phyloP scores from a whole-genome alignment of 2,113 vertebrate genomes.

The Maylandia zebra region DNA sequence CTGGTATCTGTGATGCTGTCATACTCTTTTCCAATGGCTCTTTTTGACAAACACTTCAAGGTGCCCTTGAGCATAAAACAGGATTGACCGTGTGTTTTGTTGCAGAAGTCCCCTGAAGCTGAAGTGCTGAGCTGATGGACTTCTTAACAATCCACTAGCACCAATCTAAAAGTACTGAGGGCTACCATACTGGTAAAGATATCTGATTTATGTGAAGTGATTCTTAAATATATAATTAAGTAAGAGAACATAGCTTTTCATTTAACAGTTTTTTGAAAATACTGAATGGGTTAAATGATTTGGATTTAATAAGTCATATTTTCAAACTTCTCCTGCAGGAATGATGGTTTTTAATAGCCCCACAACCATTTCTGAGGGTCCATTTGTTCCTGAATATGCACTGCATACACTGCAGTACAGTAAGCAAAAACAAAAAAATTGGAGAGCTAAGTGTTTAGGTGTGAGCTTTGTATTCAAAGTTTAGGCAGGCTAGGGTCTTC shows the following conservation, averaged over 20 bases:
- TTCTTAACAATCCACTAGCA: slow-evolving; percentile 45
- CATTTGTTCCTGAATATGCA: slow-evolving; percentile 30
- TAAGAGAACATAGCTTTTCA: background rate
- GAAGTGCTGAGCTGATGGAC: slow-evolving; percentile 22
- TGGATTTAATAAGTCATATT: background rate
- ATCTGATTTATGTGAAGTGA: background rate
- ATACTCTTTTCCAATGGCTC: slow-evolving; percentile 52
- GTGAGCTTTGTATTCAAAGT: slow-evolving; percentile 45
- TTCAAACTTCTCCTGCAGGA: background rate
- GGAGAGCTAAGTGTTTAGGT: background rate
- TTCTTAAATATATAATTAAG: background rate
- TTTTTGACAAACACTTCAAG: background rate
- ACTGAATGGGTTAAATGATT: slow-evolving; percentile 8
- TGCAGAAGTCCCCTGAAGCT: slow-evolving; percentile 54
- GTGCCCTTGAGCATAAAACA: background rate
- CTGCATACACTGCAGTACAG: background rate
- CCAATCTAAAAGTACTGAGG: slow-evolving; percentile 35
- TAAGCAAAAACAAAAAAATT: background rate
- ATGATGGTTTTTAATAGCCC: background rate
- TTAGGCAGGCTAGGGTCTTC: slow-evolving; percentile 87
- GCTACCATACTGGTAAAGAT: background rate
- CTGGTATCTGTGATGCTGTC: slow-evolving; percentile 46
- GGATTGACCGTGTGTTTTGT: slow-evolving; percentile 13
- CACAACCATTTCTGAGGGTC: background rate
- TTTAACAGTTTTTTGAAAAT: background rate